Evolutionary conservation across 2,888 invertebrate species (phyloP), one percentile per base, ranked within the genome.

Genomic region (Zele albiditarsus): DNA sequence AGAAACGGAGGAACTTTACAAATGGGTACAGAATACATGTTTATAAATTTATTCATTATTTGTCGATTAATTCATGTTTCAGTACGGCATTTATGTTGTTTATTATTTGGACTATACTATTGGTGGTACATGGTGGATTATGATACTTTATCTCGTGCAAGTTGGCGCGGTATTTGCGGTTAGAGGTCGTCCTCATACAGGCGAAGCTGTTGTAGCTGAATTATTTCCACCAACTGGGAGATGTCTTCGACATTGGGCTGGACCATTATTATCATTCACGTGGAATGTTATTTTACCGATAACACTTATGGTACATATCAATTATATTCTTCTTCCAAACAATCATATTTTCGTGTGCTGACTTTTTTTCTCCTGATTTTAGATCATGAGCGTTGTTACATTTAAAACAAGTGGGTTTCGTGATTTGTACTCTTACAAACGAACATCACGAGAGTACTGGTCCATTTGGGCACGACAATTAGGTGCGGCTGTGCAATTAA

Each of bases 251-350:
- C 92, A 86, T 77, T 94, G 91, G 91, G 92, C 93, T 10, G 94
- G 94, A 5, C 93, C 94, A 12, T 89, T 96, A 77, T 89, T 95
- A 27, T 94, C 95, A 4, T 95, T 97, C 86, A 94, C 94, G 0
- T 97, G 97, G 97, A 97, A 96, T 85, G 95, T 97, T 2, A 91
- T 96, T 71, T 89, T 97, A 82, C 97, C 97, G 0, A 95, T 96
- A 71, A 92, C 94, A 8, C 90, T 97, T 70, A 93, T 96, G 90
- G 95, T 96, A 84, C 90, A 91, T 78, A 28, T 46, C 23, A 33
- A 20, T 20, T 14, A 58, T 4, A 10, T 2, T 20, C 8, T 25
- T 53, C 20, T 57, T 12, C 16, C 42, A 25, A 49, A 27, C 58
- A 49, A 57, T 53, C 57, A 20, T 53, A 60, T 65, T 49, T 23